phyloP scores from a whole-genome alignment of 2,888 invertebrate species.

The Meiosimyza platycephala region DNA sequence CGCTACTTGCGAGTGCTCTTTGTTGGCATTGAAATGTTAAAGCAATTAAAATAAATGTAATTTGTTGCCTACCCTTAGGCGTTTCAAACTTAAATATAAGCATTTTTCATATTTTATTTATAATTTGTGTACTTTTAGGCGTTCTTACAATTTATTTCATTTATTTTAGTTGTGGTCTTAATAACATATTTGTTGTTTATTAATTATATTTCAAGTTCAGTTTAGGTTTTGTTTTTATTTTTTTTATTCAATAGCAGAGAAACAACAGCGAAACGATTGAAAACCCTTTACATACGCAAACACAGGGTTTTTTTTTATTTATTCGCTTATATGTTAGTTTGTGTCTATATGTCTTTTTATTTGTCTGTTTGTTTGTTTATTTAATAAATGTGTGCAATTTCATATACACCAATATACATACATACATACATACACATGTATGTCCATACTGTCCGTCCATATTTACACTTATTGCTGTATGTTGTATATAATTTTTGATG shows the following conservation, averaged over 20 bases:
- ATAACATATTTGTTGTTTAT: constrained; percentile 2
- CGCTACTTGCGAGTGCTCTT: not conserved
- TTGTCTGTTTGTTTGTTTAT: not conserved
- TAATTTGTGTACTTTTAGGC: not conserved
- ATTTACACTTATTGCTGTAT: not conserved
- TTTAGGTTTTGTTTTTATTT: not conserved
- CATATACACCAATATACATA: not conserved
- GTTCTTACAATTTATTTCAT: not conserved
- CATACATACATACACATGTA: not conserved
- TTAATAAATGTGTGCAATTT: constrained; percentile 4
- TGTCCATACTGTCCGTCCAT: not conserved
- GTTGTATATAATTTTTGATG: constrained; percentile 7
- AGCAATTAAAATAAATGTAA: not conserved
- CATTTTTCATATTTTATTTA: too few species aligned
- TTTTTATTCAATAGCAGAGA: not conserved
- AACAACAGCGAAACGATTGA: too few species aligned
- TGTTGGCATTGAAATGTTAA: not conserved
- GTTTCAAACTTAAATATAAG: too few species aligned
- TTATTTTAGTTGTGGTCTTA: not conserved
- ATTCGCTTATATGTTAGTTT: not conserved
- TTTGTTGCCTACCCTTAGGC: not conserved
- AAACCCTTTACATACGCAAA: too few species aligned
- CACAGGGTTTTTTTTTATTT: not conserved
- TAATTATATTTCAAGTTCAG: not conserved
- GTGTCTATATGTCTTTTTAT: not conserved